Evolutionary conservation across 2,797 vertebrate species (phyloP), one percentile per base, ranked within the genome.

Genomic region (Nannoperca obscura): DNA sequence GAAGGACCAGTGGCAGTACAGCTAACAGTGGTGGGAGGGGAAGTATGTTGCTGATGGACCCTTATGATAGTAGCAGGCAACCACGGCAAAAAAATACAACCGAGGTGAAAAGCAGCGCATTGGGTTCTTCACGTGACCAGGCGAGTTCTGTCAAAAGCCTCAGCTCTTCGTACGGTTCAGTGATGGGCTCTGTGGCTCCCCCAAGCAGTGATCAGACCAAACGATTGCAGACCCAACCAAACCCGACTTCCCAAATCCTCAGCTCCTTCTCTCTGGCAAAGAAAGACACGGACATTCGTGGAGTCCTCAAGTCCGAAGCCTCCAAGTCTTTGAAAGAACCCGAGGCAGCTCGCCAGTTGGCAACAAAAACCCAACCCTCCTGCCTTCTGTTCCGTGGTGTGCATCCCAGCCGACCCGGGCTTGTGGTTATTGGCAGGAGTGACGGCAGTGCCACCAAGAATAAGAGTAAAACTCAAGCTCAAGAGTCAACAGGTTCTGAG

Each of bases 271-370:
- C 79, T 50, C 20, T 86, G 22, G 81, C 72, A 0, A 87, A 89
- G 30, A 91, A 92, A 73, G 84, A 93, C 60, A 55, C 72, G 5
- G 85, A 92, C 44, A 1, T 76, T 53, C 24, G 24, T 27, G 77
- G 84, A 73, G 50, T 27, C 54, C 5, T 59, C 8, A 79, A 68
- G 9, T 3, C 80, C 5, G 81, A 89, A 42, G 30, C 73, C 38
- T 7, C 81, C 44, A 91, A 87, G 72, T 9, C 83, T 0, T 59
- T 64, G n/a, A 92, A 85, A 73, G 69, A 80, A 55, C 8, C 81
- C 4, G 40, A 72, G 14, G 24, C 59, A 0, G 47, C 42, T 20
- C 3, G 0, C 2, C 76, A 73, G 54, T 24, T 68, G 4, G 5
- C n/a, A 0, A 8, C 27, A 1, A 78, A 80, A 65, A 12, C 62